These are phyloP conservation scores for Psilopsiagon aymara DNA, from an alignment of 2,113 vertebrate genomes.

Conservation along the genomic window DNA sequence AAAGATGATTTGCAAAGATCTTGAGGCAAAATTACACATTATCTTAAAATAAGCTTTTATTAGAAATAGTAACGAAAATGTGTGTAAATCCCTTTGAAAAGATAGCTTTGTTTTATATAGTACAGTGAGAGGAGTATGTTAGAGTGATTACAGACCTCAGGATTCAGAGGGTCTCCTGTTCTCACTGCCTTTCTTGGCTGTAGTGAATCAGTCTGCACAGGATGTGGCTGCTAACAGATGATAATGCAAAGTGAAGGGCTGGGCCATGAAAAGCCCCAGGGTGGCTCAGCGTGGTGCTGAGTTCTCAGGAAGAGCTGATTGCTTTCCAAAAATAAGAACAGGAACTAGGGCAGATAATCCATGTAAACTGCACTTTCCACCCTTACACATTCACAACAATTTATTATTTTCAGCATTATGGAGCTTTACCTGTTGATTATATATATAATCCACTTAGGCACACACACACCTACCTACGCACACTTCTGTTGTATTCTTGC, in stretches of 20 bases:
- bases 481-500: neutral
- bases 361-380: conserved; percentile 59
- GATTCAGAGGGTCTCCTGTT: conserved; percentile 49
- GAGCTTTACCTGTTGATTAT: conserved; percentile 5
- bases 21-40: neutral
- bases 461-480: neutral
- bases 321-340: conserved; percentile 72
- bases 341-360: conserved; percentile 67
- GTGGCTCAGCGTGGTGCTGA: conserved; percentile 60
- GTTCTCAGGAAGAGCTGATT: conserved; percentile 71
- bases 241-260: conserved; percentile 71
- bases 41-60: neutral
- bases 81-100: neutral
- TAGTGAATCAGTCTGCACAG: conserved; percentile 63
- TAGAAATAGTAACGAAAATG: neutral
- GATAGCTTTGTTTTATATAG: neutral
- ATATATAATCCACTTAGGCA: neutral
- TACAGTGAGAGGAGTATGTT: neutral
- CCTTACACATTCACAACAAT: conserved; percentile 23
- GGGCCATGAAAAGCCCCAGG: conserved; percentile 67
- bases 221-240: conserved; percentile 70
- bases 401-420: conserved; percentile 22
- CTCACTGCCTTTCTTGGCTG: conserved; percentile 17
- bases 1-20: neutral
- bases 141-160: conserved; percentile 4